Evolutionary conservation across 1,140 invertebrate genomes (phyloP).

Genomic region (Penaeus japonicus): DNA sequence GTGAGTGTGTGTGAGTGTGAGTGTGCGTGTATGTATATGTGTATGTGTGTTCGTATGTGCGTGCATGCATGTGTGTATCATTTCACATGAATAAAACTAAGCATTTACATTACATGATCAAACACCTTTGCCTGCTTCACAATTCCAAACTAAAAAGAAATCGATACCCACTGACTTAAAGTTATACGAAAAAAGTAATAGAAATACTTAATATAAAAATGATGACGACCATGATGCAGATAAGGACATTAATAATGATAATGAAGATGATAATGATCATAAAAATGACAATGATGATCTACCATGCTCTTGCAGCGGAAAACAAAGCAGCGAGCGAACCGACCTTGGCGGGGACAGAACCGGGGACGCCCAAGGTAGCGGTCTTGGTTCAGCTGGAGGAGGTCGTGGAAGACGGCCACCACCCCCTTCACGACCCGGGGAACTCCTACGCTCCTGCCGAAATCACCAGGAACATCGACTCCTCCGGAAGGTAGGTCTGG

Average conservation of each 20-base stretch:
- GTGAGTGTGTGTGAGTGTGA: no score
- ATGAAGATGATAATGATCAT: background rate
- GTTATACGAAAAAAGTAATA: no score
- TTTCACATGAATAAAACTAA: no score
- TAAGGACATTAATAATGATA: background rate
- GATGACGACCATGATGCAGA: no score
- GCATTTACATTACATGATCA: no score
- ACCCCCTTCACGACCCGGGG: slow-evolving; percentile 72
- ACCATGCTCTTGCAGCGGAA: slow-evolving; percentile 4
- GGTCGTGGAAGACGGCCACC: slow-evolving; percentile 71
- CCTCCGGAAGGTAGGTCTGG: slow-evolving; percentile 60
- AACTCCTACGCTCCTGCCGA: slow-evolving; percentile 62
- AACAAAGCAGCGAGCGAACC: slow-evolving; percentile 45
- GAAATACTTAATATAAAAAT: no score
- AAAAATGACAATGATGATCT: background rate
- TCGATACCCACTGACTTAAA: no score
- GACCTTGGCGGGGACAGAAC: slow-evolving; percentile 26
- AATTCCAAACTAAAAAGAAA: no score
- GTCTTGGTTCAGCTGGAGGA: slow-evolving; percentile 75
- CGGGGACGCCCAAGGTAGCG: slow-evolving; percentile 62
- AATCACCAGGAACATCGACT: slow-evolving; percentile 62
- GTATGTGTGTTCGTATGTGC: no score
- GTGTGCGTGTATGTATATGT: no score
- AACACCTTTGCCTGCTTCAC: no score
- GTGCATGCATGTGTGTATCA: no score